Evolutionary conservation across 2,113 vertebrate species (phyloP).

Genomic region (Elachura formosa): DNA sequence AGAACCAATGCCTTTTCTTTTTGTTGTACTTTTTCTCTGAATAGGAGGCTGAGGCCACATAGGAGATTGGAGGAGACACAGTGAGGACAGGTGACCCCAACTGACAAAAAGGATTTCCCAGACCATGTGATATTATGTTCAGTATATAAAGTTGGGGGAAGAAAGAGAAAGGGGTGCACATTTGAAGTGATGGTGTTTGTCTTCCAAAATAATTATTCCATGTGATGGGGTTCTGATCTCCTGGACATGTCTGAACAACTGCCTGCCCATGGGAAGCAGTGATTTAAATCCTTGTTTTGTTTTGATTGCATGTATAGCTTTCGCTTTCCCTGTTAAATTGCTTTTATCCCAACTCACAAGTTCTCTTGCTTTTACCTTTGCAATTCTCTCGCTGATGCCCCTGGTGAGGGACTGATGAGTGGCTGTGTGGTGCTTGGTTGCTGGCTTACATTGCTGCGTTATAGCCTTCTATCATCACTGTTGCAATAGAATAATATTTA

Average conservation of each 20-base stretch:
- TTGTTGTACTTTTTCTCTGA: not conserved
- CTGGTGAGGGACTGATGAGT: not conserved
- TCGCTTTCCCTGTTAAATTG: not conserved
- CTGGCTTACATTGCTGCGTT: not conserved
- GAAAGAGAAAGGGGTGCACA: not conserved
- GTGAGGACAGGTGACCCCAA: too few species aligned
- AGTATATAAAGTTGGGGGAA: not conserved
- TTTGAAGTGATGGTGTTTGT: not conserved
- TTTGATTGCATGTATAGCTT: not conserved
- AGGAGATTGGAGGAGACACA: not conserved
- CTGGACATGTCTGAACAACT: not conserved
- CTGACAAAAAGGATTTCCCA: not conserved
- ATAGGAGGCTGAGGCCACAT: not conserved
- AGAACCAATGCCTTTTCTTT: not conserved
- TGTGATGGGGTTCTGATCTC: not conserved
- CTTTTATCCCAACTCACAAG: not conserved
- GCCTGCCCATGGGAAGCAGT: not conserved
- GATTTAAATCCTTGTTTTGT: not conserved
- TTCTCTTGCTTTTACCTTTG: not conserved
- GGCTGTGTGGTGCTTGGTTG: not conserved
- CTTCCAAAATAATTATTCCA: rapidly evolving
- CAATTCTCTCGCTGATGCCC: not conserved
- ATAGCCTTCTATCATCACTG: not conserved
- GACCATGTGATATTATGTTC: not conserved
- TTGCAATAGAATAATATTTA: not conserved